A percentile compares a stretch with the other conserved stretches of the same genome.
Conservation (phyloP, 1,140 invertebrate genomes). For the Drosophila pseudoananassae region DNA sequence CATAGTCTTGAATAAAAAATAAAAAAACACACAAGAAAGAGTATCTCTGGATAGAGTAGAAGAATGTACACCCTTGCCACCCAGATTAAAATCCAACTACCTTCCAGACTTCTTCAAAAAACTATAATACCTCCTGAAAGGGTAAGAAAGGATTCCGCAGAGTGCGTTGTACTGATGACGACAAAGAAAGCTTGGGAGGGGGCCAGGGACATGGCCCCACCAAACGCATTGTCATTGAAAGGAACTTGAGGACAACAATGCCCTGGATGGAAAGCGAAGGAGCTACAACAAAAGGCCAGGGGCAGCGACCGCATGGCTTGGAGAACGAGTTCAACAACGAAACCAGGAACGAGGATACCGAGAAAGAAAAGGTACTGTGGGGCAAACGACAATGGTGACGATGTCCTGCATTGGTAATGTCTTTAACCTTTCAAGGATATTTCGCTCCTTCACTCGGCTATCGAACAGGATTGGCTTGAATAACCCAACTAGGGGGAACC, state of each 20-base stretch:
- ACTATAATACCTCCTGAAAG: not conserved
- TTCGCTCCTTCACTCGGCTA: slow-evolving; percentile 38
- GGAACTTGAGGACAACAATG: slow-evolving; percentile 69
- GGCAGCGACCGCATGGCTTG: slow-evolving; percentile 76
- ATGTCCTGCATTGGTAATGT: slow-evolving; percentile 74
- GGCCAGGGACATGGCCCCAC: slow-evolving; percentile 1
- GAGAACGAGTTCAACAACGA: slow-evolving; percentile 66
- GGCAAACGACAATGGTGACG: slow-evolving; percentile 20
- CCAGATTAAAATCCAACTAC: too few species aligned
- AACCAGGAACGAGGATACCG: slow-evolving; percentile 5
- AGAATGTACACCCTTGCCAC: not conserved
- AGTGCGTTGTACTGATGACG: slow-evolving; percentile 49
- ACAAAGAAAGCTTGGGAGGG: slow-evolving; percentile 22
- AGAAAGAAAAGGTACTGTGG: slow-evolving; percentile 17
- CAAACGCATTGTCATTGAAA: slow-evolving; percentile 79
- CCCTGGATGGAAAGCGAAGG: slow-evolving; percentile 26
- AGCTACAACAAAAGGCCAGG: slow-evolving; percentile 58
- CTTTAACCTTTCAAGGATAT: slow-evolving; percentile 83
- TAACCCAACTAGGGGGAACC: slow-evolving; percentile 16
- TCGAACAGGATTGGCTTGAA: slow-evolving; percentile 47
- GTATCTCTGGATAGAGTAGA: too few species aligned
- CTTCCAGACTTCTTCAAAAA: not conserved
- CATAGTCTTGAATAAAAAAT: slow-evolving; percentile 17
- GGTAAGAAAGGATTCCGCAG: slow-evolving; percentile 17
- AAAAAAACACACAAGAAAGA: not conserved